phyloP scores from a whole-genome alignment of 2,797 vertebrate species.

The Morelia viridis region DNA sequence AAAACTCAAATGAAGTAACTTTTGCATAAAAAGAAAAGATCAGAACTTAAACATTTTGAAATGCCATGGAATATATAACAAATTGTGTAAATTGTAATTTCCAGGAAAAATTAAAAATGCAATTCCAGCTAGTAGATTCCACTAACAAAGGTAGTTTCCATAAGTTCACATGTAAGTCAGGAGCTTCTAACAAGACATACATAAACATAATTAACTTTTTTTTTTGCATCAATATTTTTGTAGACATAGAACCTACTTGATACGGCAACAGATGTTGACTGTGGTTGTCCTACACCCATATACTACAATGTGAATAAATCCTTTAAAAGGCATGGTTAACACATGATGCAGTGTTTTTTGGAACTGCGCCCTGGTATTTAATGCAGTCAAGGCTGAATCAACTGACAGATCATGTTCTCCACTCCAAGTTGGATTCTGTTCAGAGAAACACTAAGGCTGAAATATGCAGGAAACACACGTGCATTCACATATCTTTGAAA shows the following conservation, averaged over 20 bases:
- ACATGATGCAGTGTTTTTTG: constrained; percentile 10
- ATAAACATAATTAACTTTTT: not conserved
- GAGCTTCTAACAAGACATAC: not conserved
- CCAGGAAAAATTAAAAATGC: not conserved
- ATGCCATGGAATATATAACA: not conserved
- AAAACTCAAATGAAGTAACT: not conserved
- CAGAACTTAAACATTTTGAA: not conserved
- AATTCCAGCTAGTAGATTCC: not conserved
- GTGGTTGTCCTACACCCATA: not conserved
- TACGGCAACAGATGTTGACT: not conserved
- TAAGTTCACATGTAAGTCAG: not conserved
- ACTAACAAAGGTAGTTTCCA: not conserved
- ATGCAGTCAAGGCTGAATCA: constrained; percentile 2
- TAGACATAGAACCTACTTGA: not conserved
- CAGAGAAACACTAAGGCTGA: constrained; percentile 19
- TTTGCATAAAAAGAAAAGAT: constrained; percentile 4
- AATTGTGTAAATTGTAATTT: not conserved
- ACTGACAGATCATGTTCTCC: constrained; percentile 1
- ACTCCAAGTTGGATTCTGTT: constrained; percentile 18
- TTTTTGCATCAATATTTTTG: not conserved
- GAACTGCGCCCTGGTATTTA: constrained; percentile 13
- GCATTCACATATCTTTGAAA: not conserved
- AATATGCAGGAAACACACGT: not conserved
- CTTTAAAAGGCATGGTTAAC: constrained; percentile 18
- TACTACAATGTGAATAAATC: not conserved